Percentiles rank a stretch among this genome's conserved stretches.
Conservation (phyloP, 2,888 invertebrate species). For the Spodoptera littoralis region DNA sequence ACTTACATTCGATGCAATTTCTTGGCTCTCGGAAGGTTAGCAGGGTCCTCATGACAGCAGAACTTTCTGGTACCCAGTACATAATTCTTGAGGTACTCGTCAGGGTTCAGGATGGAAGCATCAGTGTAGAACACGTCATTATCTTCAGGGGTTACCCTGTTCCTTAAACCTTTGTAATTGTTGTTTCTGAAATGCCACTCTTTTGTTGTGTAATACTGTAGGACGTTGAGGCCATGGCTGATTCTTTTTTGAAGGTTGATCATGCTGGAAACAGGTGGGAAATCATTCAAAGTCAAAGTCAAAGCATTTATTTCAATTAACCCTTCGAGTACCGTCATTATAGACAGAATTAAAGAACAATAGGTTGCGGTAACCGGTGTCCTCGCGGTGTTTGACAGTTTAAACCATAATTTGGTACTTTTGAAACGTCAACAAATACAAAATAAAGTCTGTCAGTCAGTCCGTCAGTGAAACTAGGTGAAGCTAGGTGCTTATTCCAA, state of each 20-base stretch:
- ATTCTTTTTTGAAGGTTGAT: constrained; percentile 90
- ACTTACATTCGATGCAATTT: constrained; percentile 90
- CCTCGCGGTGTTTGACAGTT: too few relatives aligned
- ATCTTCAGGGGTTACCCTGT: constrained; percentile 23
- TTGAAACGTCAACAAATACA: too few relatives aligned
- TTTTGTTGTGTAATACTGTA: constrained; percentile 94
- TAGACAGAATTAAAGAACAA: too few relatives aligned
- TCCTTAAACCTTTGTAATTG: constrained; percentile 80
- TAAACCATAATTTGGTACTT: too few relatives aligned
- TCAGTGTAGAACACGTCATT: constrained; percentile 90
- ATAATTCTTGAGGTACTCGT: constrained; percentile 85
- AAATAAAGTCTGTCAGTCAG: too few relatives aligned
- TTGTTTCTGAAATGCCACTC: constrained; percentile 93
- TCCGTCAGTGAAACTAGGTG: too few relatives aligned
- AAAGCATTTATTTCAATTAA: too few relatives aligned
- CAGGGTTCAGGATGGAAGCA: constrained; percentile 66
- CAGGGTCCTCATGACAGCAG: constrained; percentile 94
- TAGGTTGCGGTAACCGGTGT: too few relatives aligned
- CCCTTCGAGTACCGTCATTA: too few relatives aligned
- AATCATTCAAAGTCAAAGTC: too few relatives aligned
- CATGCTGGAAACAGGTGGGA: constrained; percentile 79
- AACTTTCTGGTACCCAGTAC: constrained; percentile 94
- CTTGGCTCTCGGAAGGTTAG: constrained; percentile 92
- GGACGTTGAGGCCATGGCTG: constrained; percentile 89
- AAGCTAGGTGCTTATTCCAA: too few relatives aligned